Conservation (phyloP, 1,140 invertebrate species). For the Hypsibius dujardini region DNA sequence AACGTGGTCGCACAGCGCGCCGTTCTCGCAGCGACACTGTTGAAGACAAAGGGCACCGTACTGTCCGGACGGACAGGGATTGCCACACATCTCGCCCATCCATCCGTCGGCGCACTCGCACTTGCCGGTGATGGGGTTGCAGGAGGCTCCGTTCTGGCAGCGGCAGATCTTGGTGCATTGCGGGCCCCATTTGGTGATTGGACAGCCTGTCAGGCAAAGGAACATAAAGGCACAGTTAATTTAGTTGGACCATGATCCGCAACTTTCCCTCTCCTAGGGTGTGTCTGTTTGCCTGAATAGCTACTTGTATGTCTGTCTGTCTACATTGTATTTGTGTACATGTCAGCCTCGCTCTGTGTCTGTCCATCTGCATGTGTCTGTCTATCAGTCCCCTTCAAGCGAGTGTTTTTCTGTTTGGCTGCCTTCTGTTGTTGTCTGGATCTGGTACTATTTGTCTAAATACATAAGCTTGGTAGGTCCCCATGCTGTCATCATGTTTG, state of each 20-base stretch:
- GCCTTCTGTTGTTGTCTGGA: too few species aligned
- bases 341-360: too few species aligned
- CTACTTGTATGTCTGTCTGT: neutral
- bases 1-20: slow-evolving; percentile 59
- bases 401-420: too few species aligned
- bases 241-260: too few species aligned
- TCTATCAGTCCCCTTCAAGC: too few species aligned
- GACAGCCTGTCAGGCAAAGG: slow-evolving; percentile 43
- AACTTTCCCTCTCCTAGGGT: too few species aligned
- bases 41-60: slow-evolving; percentile 67
- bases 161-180: slow-evolving; percentile 49
- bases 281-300: neutral
- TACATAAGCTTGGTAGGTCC: too few species aligned
- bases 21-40: slow-evolving; percentile 58
- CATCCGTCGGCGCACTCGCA: slow-evolving; percentile 57
- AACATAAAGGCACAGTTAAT: neutral
- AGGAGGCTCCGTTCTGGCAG: slow-evolving; percentile 53
- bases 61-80: slow-evolving; percentile 45
- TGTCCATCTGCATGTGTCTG: too few species aligned
- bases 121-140: slow-evolving; percentile 53
- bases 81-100: slow-evolving; percentile 49
- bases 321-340: neutral
- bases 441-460: too few species aligned
- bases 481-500: too few species aligned
- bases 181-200: slow-evolving; percentile 48